phyloP scores from a whole-genome alignment of 2,888 invertebrate species.

The Metacarcinus magister region DNA sequence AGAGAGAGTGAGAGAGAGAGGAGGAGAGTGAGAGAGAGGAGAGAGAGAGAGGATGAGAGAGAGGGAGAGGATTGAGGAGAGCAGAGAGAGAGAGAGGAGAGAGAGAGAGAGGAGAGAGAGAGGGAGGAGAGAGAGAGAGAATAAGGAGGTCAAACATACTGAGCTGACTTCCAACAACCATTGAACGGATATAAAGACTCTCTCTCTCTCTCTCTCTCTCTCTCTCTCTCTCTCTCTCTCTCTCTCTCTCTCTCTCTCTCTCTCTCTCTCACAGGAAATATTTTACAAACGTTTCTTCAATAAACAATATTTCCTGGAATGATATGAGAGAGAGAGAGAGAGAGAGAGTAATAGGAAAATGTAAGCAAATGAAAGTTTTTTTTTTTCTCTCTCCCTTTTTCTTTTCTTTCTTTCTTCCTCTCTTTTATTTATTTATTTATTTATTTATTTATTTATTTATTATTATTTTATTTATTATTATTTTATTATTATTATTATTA shows the following conservation, averaged over 20 bases:
- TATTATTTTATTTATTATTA: no score
- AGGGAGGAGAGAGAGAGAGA: not conserved
- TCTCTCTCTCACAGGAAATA: not conserved
- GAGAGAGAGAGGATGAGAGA: not conserved
- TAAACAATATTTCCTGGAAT: not conserved
- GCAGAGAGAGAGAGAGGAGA: not conserved
- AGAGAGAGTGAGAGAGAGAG: slow-evolving; percentile 65
- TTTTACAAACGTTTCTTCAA: not conserved
- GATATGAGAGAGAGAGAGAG: slow-evolving; percentile 47
- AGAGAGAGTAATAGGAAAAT: not conserved
- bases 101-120: not conserved
- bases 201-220: slow-evolving; percentile 42
- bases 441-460: no score
- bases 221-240: slow-evolving; percentile 42
- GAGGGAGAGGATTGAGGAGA: not conserved
- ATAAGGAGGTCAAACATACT: not conserved
- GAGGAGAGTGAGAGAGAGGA: slow-evolving; percentile 13
- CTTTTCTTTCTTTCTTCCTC: no score
- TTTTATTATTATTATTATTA: no score
- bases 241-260: slow-evolving; percentile 37
- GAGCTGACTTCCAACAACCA: not conserved
- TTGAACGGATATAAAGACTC: not conserved
- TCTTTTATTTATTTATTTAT: no score
- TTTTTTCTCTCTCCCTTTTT: no score
- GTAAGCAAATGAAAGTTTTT: no score